Evolutionary conservation across 2,888 invertebrate species (phyloP), one percentile per base, ranked within the genome.

Genomic region (Pseudococcus viburni): DNA sequence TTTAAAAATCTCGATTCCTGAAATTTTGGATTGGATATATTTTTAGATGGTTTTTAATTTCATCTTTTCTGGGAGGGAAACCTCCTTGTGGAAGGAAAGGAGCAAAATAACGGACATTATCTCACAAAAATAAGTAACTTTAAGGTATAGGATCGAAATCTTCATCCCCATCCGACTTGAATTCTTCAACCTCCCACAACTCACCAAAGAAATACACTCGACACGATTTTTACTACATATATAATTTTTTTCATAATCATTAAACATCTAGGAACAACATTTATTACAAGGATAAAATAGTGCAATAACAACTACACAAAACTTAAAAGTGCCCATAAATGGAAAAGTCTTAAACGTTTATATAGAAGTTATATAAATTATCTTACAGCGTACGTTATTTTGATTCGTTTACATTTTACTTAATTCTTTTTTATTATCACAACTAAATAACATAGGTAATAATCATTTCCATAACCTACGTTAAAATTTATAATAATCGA

Each of bases 251-350:
- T 46, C 39, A 46, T 85, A 85, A 51, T 59, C 55, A 55, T 55
- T 85, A 85, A 59, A 85, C 85, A 85, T 85, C 85, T 85, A 85
- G 85, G 85, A 85, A 85, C 85, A 85, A 85, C 85, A 55, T 85
- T 85, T 85, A 85, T 85, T 85, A 85, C 85, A 85, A 85, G 26
- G 46, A 85, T 85, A 85, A 59, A 85, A 55, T 59, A 85, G 85
- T 85, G 85, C 85, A 85, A 73, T 80, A 80, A 80, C 80, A 80
- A 80, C 80, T 80, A 80, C 80, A 80, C 80, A 80, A 80, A 80
- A 80, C 42, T 80, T 80, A 42, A n/a, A 80, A 80, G 80, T 80
- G 80, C 80, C 80, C 39, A 19, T 42, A 80, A 80, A 80, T 80
- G 80, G 42, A 80, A 80, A 80, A 80, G 80, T 80, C 80, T 80